Evolutionary conservation across 2,797 vertebrate genomes (phyloP), one percentile per base, ranked within the genome.

Genomic region (Leptoclinus maculatus): DNA sequence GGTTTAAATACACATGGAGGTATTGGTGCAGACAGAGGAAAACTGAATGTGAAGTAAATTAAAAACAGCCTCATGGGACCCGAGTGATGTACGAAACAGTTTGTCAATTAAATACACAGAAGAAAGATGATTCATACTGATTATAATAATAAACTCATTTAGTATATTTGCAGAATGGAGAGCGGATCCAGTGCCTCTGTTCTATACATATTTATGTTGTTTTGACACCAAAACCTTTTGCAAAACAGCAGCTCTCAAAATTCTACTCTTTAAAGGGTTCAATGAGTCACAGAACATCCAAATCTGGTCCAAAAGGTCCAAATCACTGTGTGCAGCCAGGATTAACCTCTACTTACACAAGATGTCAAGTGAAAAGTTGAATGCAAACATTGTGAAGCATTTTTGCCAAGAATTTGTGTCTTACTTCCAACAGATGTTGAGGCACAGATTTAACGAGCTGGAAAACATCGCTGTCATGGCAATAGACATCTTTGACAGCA

Each of bases 391-490:
- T 76, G 27, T 54, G 23, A 51, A 16, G 3, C 9, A 17, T 72
- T 66, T 78, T 64, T 38, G 14, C 23, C 21, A 60, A 23, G 1
- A 59, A 51, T 66, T 29, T 2, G 1, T 57, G 57, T 63, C 59
- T 69, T 21, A 17, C 59, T 38, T 78, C 51, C 4, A 3, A 57
- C 49, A 66, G 76, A 66, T 68, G 62, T 36, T 19, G 34, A 77
- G 29, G 16, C 60, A 75, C 4, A 74, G 27, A 63, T 70, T 59
- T 9, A 34, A 49, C 2, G 9, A 32, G 6, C 41, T 7, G 32
- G 59, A 68, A 58, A 71, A 56, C 45, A 25, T 51, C 41, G 5
- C 49, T 76, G 65, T 66, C 78, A 78, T 11, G 16, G n/a, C 23
- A 53, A 79, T 41, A 3, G 29, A 58, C 51, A 49, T 49, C 8